Conservation (phyloP, 2,797 vertebrate genomes). For the Parauchenoglanis punctatus region DNA sequence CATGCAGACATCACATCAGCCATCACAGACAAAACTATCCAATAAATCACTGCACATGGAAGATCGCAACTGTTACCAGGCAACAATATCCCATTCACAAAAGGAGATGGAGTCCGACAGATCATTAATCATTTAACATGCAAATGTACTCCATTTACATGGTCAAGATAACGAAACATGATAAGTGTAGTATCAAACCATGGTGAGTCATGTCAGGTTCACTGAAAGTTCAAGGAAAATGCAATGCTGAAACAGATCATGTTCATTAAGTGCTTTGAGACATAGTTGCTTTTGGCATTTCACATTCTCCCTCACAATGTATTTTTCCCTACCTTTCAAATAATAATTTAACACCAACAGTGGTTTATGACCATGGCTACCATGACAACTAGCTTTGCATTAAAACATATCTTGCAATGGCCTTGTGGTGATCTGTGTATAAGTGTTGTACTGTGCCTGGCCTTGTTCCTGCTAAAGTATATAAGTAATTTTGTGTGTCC, state of each 20-base stretch:
- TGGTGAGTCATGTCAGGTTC: slow-evolving; percentile 15
- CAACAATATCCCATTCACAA: slow-evolving; percentile 74
- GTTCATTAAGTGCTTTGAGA: slow-evolving; percentile 18
- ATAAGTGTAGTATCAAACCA: slow-evolving; percentile 21
- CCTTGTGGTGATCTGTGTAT: neutral
- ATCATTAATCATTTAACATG: slow-evolving; percentile 70
- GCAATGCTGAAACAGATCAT: neutral
- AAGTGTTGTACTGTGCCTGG: neutral
- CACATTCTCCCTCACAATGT: neutral
- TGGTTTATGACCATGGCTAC: slow-evolving; percentile 33
- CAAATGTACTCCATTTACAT: slow-evolving; percentile 36
- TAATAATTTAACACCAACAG: slow-evolving; percentile 18
- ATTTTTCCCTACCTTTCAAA: neutral
- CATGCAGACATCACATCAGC: slow-evolving; percentile 61
- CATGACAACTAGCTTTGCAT: slow-evolving; percentile 19
- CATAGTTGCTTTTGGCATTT: slow-evolving; percentile 15
- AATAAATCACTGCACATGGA: slow-evolving; percentile 67
- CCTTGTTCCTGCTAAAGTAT: neutral
- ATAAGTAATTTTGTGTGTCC: neutral
- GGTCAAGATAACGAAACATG: slow-evolving; percentile 26
- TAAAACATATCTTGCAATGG: slow-evolving; percentile 1
- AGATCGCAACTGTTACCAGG: slow-evolving; percentile 72
- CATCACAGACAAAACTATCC: slow-evolving; percentile 60
- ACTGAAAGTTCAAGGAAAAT: slow-evolving; percentile 4
- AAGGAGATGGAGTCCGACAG: slow-evolving; percentile 69